These are phyloP conservation scores for Montipora foliosa DNA, from an alignment of 64 coral and sea anemone species.

Conservation along the genomic window DNA sequence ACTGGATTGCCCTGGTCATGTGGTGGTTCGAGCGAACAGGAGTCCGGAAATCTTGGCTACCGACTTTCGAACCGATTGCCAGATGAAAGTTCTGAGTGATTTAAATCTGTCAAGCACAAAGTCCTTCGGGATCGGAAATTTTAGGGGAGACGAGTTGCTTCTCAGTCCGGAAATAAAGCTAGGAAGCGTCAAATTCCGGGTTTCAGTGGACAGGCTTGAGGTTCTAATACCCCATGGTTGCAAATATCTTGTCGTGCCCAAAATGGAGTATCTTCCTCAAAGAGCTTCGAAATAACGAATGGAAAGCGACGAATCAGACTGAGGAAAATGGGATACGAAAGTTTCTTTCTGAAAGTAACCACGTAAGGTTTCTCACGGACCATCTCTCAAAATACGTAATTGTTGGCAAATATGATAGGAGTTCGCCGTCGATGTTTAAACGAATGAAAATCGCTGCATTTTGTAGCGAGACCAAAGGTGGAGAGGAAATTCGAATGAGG, in stretches of 20 bases:
- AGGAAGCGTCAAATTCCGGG: not conserved
- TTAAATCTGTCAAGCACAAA: not conserved
- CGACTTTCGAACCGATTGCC: not conserved
- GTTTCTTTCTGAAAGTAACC: not conserved
- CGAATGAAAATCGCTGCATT: constrained; percentile 57
- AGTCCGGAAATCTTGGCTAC: constrained; percentile 21
- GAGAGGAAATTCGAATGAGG: constrained; percentile 16
- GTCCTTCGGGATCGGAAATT: not conserved
- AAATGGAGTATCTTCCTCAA: constrained; percentile 43
- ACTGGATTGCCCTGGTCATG: not conserved
- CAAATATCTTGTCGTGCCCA: not conserved
- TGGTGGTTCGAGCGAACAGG: constrained; percentile 18
- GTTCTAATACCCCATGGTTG: constrained; percentile 57
- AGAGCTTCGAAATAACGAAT: not conserved
- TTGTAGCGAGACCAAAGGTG: not conserved
- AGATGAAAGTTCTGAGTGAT: constrained; percentile 4
- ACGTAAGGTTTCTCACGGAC: constrained; percentile 21
- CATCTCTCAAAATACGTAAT: constrained; percentile 45
- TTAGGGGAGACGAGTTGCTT: constrained; percentile 8
- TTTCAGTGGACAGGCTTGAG: not conserved
- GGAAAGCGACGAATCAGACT: not conserved
- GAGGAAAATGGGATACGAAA: not conserved
- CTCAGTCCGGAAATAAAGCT: constrained; percentile 33
- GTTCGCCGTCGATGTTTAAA: constrained; percentile 12
- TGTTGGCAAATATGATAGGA: constrained; percentile 34